These are phyloP conservation scores for Lumbricus terrestris DNA, from an alignment of 2,888 invertebrate species.

Conservation along the genomic window DNA sequence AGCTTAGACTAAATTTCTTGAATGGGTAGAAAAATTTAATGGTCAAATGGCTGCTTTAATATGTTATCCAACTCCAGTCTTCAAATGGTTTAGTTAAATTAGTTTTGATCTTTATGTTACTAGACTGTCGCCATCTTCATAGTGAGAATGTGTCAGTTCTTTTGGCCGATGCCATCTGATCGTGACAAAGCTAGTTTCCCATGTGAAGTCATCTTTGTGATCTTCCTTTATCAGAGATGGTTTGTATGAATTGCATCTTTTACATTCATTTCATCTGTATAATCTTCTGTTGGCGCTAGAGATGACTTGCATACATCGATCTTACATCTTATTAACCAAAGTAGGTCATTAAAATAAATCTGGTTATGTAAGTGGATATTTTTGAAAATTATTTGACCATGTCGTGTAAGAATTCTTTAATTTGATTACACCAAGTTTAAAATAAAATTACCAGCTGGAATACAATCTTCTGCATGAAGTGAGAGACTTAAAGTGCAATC, in stretches of 20 bases:
- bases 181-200: conserved; percentile 88
- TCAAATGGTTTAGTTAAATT: neutral
- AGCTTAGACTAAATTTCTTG: neutral
- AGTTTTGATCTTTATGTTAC: neutral
- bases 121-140: conserved; percentile 93
- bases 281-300: neutral
- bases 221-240: conserved; percentile 95
- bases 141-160: conserved; percentile 53
- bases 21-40: too few relatives aligned
- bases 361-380: too few relatives aligned
- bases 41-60: neutral
- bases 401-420: too few relatives aligned
- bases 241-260: conserved; percentile 63
- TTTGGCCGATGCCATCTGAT: too few relatives aligned
- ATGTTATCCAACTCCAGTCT: neutral
- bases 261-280: neutral
- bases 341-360: neutral
- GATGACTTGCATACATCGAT: neutral
- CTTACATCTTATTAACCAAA: neutral
- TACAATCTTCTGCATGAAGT: too few relatives aligned
- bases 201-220: conserved; percentile 83
- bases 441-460: too few relatives aligned
- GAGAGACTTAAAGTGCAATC: too few relatives aligned
- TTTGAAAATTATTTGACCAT: too few relatives aligned
- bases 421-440: too few relatives aligned